Base-by-base conservation (phyloP, 2,113 vertebrate genomes). In the Formicarius rufipectus region DNA sequence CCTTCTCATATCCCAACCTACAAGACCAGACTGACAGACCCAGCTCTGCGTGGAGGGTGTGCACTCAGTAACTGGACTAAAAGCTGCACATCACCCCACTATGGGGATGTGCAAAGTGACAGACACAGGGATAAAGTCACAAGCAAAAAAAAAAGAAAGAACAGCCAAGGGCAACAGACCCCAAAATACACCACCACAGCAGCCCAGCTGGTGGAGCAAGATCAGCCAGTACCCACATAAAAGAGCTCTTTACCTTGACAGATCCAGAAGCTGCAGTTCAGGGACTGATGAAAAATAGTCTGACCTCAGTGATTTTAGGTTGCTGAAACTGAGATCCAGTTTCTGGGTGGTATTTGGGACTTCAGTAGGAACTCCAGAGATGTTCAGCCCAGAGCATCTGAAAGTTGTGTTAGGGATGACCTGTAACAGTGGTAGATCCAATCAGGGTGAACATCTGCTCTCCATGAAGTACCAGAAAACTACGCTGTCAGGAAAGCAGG, bases 261-360 rank as follows among this genome's bases (percentile, higher is more conserved):
- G 97, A 87, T 98, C 98, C 88, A 98, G 96, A 84, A 97, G 60
- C 42, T 92, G 86, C 31, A 98, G 82, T 78, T 97, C 95, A 80
- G 95, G 88, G 14, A 98, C 86, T 5, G 35, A 89, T 18, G 95
- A 95, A 96, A 98, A 98, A 83, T 94, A 89, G 78, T 95, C 93
- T 50, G 89, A 62, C 4, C n/a, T 33, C 84, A 98, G 77, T 8
- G 45, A 90, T 27, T 58, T 77, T 91, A 98, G 76, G 8, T 96
- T 95, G 73, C 96, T 98, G 97, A 98, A 98, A 85, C 98, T 98
- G 62, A 98, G 95, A 73, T 98, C 98, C 96, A 98, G 3, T 35
- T 73, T 81, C 90, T 96, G 90, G 28, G 87, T 92, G 74, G 97
- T 96, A 27, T 86, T 84, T 72, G 98, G 97, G 39, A 98, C 58